Conservation (phyloP, 2,113 vertebrate genomes). For the Rhynchomys soricoides region DNA sequence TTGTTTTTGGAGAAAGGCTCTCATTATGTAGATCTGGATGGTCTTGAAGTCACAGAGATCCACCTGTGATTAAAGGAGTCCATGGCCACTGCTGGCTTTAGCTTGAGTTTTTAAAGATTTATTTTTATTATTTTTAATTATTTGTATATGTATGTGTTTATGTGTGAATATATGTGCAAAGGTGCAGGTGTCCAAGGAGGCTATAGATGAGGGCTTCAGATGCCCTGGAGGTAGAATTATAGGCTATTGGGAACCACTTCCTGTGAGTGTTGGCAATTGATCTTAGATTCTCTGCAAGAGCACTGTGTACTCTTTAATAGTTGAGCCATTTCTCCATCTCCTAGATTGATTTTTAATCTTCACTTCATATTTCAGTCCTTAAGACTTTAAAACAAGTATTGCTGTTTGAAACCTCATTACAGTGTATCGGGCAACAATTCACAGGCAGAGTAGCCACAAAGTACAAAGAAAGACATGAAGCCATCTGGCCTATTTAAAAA, state of each 20-base stretch:
- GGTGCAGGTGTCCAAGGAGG: background rate
- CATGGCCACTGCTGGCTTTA: background rate
- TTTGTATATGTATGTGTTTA: background rate
- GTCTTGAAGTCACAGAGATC: background rate
- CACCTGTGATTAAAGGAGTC: background rate
- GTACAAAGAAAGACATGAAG: background rate
- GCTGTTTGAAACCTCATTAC: background rate
- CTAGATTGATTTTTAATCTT: background rate
- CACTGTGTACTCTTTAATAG: background rate
- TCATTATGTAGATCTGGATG: background rate
- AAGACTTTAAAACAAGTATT: background rate
- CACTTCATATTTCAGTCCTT: slow-evolving; percentile 31
- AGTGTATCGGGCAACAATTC: background rate
- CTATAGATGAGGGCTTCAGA: too few relatives aligned
- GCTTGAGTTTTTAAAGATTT: background rate
- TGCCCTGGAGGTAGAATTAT: background rate
- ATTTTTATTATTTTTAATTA: background rate
- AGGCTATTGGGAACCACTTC: background rate
- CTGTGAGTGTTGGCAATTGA: background rate
- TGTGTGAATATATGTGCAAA: background rate
- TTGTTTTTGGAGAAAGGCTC: background rate
- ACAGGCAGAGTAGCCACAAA: background rate
- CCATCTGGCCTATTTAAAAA: slow-evolving; percentile 11
- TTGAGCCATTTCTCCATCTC: background rate
- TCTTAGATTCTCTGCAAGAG: background rate